Conservation (phyloP, 2,797 vertebrate genomes). For the Neosilurus hyrtlii region DNA sequence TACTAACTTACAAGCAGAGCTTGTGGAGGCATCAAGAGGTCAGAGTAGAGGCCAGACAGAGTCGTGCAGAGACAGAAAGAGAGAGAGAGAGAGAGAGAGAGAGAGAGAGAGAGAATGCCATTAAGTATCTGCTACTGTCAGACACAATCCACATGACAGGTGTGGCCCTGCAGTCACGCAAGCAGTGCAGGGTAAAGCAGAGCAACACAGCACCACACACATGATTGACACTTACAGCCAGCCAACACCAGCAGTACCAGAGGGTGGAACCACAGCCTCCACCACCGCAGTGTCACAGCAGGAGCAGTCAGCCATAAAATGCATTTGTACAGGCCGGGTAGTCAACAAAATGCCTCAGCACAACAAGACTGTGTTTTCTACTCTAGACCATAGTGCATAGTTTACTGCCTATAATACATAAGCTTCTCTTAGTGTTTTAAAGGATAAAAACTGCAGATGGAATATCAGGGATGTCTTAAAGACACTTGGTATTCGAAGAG, state of each 20-base stretch:
- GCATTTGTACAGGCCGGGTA: constrained; percentile 27
- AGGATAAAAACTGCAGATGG: neutral
- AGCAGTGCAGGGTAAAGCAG: constrained; percentile 40
- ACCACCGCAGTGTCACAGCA: constrained; percentile 48
- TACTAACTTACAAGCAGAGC: constrained; percentile 20
- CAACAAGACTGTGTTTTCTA: constrained; percentile 9
- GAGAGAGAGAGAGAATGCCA: constrained; percentile 34
- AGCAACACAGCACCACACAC: constrained; percentile 39
- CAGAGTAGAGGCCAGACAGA: constrained; percentile 16
- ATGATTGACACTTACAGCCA: constrained; percentile 54
- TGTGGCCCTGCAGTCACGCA: constrained; percentile 72
- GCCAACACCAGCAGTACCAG: constrained; percentile 58
- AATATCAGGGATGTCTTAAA: neutral
- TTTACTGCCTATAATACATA: neutral
- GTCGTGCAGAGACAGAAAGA: constrained; percentile 25
- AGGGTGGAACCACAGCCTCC: constrained; percentile 44
- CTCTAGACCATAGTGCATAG: neutral
- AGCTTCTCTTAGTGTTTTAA: neutral
- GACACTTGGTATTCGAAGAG: neutral
- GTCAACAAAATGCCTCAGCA: constrained; percentile 27
- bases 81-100: constrained; percentile 28
- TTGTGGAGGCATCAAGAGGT: constrained; percentile 29
- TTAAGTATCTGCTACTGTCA: constrained; percentile 44
- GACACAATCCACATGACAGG: constrained; percentile 66
- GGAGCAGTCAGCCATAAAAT: constrained; percentile 28